phyloP scores from a whole-genome alignment of 2,888 invertebrate species.

The Oithona nana region DNA sequence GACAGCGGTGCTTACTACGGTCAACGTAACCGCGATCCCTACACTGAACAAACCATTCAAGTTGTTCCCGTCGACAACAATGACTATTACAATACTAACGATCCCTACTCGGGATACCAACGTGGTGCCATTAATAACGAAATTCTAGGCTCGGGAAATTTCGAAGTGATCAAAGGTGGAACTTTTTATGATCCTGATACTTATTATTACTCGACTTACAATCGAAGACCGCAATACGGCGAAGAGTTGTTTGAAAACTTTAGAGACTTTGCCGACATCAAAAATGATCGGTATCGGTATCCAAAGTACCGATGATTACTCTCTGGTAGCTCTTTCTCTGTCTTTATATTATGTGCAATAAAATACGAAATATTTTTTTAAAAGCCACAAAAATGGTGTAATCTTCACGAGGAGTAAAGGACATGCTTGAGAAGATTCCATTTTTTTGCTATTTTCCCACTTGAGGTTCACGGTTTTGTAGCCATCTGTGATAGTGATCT shows the following conservation, averaged over 20 bases:
- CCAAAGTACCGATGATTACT: background rate
- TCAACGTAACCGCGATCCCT: background rate
- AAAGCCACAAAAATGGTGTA: too few relatives aligned
- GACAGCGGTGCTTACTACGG: too few relatives aligned
- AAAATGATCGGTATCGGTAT: background rate
- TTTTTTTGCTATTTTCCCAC: too few relatives aligned
- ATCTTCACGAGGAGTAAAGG: too few relatives aligned
- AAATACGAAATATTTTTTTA: too few relatives aligned
- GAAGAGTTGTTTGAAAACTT: slow-evolving; percentile 20
- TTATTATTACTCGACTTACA: background rate
- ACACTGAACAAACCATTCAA: background rate
- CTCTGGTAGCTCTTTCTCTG: too few relatives aligned
- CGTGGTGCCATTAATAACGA: background rate
- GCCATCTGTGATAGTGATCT: too few relatives aligned
- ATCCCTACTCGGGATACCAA: background rate
- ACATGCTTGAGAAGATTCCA: too few relatives aligned
- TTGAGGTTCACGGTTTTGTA: too few relatives aligned
- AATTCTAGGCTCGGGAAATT: slow-evolving; percentile 21
- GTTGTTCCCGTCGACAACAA: background rate
- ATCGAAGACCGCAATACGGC: background rate
- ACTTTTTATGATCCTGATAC: slow-evolving; percentile 20
- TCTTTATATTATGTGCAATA: too few relatives aligned
- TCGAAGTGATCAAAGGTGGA: slow-evolving; percentile 21
- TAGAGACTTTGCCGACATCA: slow-evolving; percentile 21
- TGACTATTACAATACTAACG: background rate